Evolutionary conservation across 2,888 invertebrate genomes (phyloP).

Genomic region (Romanomermis culicivorax): DNA sequence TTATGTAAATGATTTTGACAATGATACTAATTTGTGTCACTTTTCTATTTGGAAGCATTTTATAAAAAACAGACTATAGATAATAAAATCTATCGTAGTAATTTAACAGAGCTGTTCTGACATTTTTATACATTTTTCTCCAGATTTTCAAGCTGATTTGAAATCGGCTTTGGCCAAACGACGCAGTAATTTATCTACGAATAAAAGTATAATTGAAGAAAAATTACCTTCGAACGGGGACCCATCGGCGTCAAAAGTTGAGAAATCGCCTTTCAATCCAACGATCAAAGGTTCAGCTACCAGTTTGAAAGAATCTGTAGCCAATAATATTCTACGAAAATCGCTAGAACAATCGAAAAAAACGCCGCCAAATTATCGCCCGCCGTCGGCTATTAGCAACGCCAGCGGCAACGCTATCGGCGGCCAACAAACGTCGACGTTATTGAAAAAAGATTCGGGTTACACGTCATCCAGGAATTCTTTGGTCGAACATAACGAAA

Average conservation of each 20-base stretch:
- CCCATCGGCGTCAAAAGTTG: background rate
- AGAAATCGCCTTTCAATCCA: background rate
- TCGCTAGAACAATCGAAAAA: background rate
- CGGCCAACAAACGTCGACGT: too few species aligned
- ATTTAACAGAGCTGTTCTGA: too few species aligned
- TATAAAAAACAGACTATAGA: too few species aligned
- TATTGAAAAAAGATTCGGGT: slow-evolving; percentile 13
- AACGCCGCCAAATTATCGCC: background rate
- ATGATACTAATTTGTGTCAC: too few species aligned
- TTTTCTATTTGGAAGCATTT: too few species aligned
- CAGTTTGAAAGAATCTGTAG: background rate
- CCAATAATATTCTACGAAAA: background rate
- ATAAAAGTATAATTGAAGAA: too few species aligned
- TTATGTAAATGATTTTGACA: too few species aligned
- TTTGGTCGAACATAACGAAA: slow-evolving; percentile 24
- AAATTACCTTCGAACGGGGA: background rate
- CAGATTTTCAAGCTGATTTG: slow-evolving; percentile 26
- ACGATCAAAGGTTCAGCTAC: background rate
- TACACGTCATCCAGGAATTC: slow-evolving; percentile 28
- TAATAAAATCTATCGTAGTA: too few species aligned
- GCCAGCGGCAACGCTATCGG: background rate
- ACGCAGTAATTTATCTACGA: slow-evolving; percentile 19
- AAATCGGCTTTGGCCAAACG: slow-evolving; percentile 24
- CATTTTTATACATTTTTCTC: too few species aligned
- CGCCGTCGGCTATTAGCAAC: background rate